Base-by-base conservation (phyloP, 2,888 invertebrate genomes). In the Amphiduros pacificus region DNA sequence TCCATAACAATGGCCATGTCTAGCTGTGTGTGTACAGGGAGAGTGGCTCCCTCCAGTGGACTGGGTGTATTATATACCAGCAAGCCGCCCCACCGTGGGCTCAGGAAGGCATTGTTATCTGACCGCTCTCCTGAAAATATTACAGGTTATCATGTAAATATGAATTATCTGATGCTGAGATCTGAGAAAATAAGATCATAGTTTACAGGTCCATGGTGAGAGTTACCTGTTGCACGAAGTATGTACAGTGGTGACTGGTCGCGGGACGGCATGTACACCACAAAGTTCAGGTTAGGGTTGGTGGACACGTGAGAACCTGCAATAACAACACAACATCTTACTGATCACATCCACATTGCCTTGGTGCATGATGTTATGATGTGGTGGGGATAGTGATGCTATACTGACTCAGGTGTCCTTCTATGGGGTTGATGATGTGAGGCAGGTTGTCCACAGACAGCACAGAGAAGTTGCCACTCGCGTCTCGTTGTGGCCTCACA, bases 61-160 rank as follows among this genome's bases (percentile, higher is more conserved):
- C 64, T 63, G 2, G 65, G 66, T 20, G 71, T 60, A 62, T 82
- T 82, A 67, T 88, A 85, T 41, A 96, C 87, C 55, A 90, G 87
- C 63, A 96, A 89, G 0, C 93, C 94, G 48, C 96, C 96, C 96
- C 96, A 96, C 63, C 91, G 80, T 24, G 85, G 84, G 60, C 83
- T 83, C 32, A 85, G 71, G 66, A 85, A 83, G 2, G 81, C 77
- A 75, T 80, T 84, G 58, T 71, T 79, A 1, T 76, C 67, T 62
- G 82, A 68, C 5, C 67, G 67, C 4, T 68, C 57, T 22, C 74
- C 80, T 79, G 68, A 44, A 44, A 44, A 20, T 17, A 44, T 36
- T 9, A 11, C 36, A 36, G 17, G n/a, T n/a, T n/a, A n/a, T n/a
- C n/a, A n/a, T n/a, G n/a, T n/a, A n/a, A n/a, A n/a, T n/a, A n/a